Evolutionary conservation across 2,888 invertebrate species (phyloP).

Genomic region (Mactromeris polynyma): DNA sequence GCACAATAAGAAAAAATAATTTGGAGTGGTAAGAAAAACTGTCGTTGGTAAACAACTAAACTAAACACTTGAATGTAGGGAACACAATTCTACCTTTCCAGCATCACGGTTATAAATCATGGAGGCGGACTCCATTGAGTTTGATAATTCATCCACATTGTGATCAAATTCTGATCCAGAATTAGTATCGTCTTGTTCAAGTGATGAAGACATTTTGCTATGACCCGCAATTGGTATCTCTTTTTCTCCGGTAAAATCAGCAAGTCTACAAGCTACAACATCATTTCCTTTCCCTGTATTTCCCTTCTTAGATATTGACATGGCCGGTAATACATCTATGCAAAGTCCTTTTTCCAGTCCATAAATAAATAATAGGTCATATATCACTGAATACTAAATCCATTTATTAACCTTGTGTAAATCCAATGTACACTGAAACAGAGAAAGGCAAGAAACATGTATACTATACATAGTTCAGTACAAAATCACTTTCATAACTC

Average conservation of each 20-base stretch:
- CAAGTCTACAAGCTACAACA: constrained; percentile 72
- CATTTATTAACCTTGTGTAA: background rate
- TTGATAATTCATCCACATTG: constrained; percentile 62
- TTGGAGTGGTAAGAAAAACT: too few relatives aligned
- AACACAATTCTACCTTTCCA: constrained; percentile 36
- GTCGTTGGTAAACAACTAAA: too few relatives aligned
- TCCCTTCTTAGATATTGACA: constrained; percentile 71
- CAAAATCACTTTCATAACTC: constrained; percentile 38
- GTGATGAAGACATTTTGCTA: constrained; percentile 67
- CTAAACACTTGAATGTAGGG: too few relatives aligned
- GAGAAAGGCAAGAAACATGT: background rate
- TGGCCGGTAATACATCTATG: constrained; percentile 60
- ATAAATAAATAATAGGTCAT: background rate
- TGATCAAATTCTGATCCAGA: constrained; percentile 65
- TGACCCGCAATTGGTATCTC: constrained; percentile 71
- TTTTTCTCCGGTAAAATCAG: constrained; percentile 76
- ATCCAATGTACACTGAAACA: background rate
- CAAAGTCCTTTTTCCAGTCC: background rate
- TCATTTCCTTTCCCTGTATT: constrained; percentile 70
- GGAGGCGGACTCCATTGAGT: constrained; percentile 61
- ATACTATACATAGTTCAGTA: constrained; percentile 30
- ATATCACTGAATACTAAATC: constrained; percentile 15
- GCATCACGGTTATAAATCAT: constrained; percentile 43
- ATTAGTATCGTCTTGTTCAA: constrained; percentile 70
- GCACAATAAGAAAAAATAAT: background rate